A percentile compares a stretch with the other conserved stretches of the same genome.
Evolutionary conservation across 2,113 vertebrate species (phyloP).

Genomic region (Tupaia chinensis): DNA sequence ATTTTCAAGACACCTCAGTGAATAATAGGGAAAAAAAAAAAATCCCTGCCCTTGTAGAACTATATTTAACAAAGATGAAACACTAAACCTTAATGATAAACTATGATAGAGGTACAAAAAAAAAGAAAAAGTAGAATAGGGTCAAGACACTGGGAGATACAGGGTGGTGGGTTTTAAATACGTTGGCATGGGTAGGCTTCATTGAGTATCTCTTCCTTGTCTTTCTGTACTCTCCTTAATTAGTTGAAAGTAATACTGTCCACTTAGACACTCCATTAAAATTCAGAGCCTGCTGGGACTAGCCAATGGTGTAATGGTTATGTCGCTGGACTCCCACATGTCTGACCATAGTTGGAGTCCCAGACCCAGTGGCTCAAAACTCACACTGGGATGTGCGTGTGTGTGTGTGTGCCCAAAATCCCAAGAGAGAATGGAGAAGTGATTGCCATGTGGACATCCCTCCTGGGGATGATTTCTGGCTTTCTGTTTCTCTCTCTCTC

Average conservation of each 20-base stretch:
- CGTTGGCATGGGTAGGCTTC: background rate
- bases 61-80: constrained; percentile 4
- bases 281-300: background rate
- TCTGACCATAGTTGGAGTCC: too few species aligned
- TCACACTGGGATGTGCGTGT: too few species aligned
- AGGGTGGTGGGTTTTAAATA: background rate
- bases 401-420: too few species aligned
- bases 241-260: background rate
- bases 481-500: too few species aligned
- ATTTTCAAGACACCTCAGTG: background rate
- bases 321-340: too few species aligned
- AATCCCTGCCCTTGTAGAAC: background rate
- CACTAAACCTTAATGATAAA: background rate
- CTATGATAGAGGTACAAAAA: background rate
- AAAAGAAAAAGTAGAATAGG: background rate
- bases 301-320: too few species aligned
- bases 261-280: background rate
- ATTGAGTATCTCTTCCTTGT: background rate
- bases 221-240: background rate
- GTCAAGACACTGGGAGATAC: background rate
- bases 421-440: too few species aligned
- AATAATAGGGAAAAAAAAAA: background rate
- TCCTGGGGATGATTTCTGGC: too few species aligned
- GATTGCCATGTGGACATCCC: too few species aligned
- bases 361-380: too few species aligned